Evolutionary conservation across 2,113 vertebrate genomes (phyloP).

Genomic region (Caracal caracal): DNA sequence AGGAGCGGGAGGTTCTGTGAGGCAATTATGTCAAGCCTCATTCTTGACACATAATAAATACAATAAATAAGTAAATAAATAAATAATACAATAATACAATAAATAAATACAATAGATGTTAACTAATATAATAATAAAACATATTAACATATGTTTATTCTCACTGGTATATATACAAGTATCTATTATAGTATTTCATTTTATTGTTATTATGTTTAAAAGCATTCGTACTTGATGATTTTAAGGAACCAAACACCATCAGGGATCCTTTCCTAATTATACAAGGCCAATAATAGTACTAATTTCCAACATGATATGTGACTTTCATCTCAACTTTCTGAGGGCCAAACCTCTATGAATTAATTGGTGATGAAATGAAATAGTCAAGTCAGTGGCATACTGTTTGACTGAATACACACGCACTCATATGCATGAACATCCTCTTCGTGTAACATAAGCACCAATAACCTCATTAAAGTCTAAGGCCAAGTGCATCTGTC

Average conservation of each 20-base stretch:
- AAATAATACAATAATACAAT: not conserved
- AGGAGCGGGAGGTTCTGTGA: not conserved
- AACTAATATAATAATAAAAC: not conserved
- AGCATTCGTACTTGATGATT: not conserved
- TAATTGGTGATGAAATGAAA: not conserved
- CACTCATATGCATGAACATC: fast-evolving
- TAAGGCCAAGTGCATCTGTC: not conserved
- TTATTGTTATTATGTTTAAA: not conserved
- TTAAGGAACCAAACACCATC: not conserved
- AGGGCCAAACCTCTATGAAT: not conserved
- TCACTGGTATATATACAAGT: not conserved
- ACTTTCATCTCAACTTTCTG: constrained; percentile 15
- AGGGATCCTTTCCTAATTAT: not conserved
- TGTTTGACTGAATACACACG: not conserved
- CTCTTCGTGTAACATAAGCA: not conserved
- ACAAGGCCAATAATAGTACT: not conserved
- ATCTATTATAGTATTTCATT: not conserved
- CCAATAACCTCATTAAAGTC: not conserved
- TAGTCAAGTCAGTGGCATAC: not conserved
- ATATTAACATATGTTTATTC: not conserved
- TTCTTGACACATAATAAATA: not conserved
- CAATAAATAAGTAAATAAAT: not conserved
- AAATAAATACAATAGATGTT: not conserved
- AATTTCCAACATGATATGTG: not conserved
- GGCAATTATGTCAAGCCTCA: not conserved